Base-by-base conservation (phyloP, 2,888 invertebrate genomes). In the Troilus luridus region DNA sequence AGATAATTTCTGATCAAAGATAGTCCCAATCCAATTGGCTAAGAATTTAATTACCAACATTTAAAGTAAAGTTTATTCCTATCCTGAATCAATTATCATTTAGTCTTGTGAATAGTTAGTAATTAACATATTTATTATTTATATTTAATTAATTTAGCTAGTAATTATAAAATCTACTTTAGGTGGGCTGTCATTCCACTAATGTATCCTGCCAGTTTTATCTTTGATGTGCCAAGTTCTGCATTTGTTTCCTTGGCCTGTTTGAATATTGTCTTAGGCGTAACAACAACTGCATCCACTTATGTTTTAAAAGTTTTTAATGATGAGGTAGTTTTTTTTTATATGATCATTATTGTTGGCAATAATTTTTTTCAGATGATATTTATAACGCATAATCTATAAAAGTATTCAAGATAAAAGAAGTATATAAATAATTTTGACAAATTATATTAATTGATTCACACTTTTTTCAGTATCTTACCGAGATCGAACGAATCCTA, bases 181-280 rank as follows among this genome's bases (percentile, higher is more conserved):
- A 92, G 92, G 12, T 92, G 92, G 91, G 90, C 92, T 2, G 91
- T 94, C 67, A 94, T 94, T 0, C 94, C 94, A 3, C 94, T 94
- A 91, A 92, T 92, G 92, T 97, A 98, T 94, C 95, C 97, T 54
- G 94, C 95, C 41, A 97, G 97, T 94, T 97, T 97, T 94, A 92
- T 96, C 91, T 98, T 98, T 95, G 94, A 94, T 59, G 96, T 97
- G 92, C 95, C 98, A 7, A 97, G 97, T 93, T 95, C 98, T 90
- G 97, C 98, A 59, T 98, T 97, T 94, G 97, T 98, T 94, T 95
- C 96, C 19, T 95, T 98, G 92, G 97, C 97, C 93, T 97, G 97
- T 93, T 95, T 96, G 60, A 98, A 98, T 94, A 95, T 98, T n/a
- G 97, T 98, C 94, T 95, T 97, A 77, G 98, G 98, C 0, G 95